Base-by-base conservation (phyloP, 2,797 vertebrate species). In the Poliocrania exsul region DNA sequence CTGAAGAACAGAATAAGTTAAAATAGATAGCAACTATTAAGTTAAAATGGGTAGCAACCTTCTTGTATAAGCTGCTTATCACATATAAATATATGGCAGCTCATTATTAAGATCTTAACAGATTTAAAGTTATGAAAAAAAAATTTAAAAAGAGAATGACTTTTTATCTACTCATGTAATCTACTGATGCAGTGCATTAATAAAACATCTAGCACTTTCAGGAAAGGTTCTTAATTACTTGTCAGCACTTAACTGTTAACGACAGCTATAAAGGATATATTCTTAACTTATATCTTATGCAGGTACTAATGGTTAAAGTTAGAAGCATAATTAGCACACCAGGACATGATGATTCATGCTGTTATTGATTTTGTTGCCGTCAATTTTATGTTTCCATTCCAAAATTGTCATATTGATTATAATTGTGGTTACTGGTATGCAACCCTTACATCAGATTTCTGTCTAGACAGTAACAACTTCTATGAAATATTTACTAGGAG, bases 351-450 rank as follows among this genome's bases (percentile, higher is more conserved):
- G 95, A 95, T 86, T 95, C 87, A 91, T 90, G 47, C 42, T 70
- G 18, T 75, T 96, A 93, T 86, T 88, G 93, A 92, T 96, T 95
- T 86, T 77, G 51, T 93, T 94, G 67, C 51, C 70, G 57, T 40
- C 38, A 78, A 21, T 49, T 92, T 96, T 83, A 93, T 78, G 35
- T 42, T 91, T 93, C 69, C 24, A 14, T 79, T 84, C 82, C 77
- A 75, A 70, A 95, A 90, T 78, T 82, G 61, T 90, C 38, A 31
- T 84, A 92, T 79, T 96, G 89, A 95, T 96, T 94, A 91, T 93
- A 77, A 28, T 92, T 95, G 86, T 86, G 56, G 40, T 42, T 94
- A 64, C 66, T 93, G 56, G 17, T 92, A 75, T 79, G 49, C 85
- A 91, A 42, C 33, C 8, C 31, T 88, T 86, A 72, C 64, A 75